Base-by-base conservation (phyloP, 2,797 vertebrate species). In the Lagocephalus sceleratus region DNA sequence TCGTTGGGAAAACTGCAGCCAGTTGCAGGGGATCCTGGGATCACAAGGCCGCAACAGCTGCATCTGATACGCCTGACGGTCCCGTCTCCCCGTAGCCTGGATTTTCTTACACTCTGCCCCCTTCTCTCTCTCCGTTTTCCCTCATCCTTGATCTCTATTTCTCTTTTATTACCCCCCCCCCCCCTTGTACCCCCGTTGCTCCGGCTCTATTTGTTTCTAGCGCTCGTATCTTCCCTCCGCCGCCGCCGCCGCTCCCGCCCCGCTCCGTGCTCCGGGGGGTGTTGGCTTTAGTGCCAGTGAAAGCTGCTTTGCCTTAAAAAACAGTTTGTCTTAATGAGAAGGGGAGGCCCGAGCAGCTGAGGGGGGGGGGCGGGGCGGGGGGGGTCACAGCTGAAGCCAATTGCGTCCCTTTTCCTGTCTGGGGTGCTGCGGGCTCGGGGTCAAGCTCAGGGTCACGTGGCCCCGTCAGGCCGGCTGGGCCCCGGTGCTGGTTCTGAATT, bases 371-470 rank as follows among this genome's bases (percentile, higher is more conserved):
- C 43, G 76, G 87, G 87, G 62, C 74, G 68, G 52, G 75, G 75
- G 43, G 78, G 87, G 87, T 89, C 89, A 89, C 90, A 91, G 89
- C 89, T 91, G 89, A 88, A 89, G 85, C 85, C 89, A 89, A 91
- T 91, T 90, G 85, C 25, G 55, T 78, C 76, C 77, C 82, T 88
- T 88, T 92, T 92, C 88, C 88, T 91, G 87, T 90, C 88, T 87
- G 85, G 83, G 83, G 82, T 66, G 82, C 87, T 81, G 85, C 72
- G 50, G 83, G 87, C 81, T 20, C n/a, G 40, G 65, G 89, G 89
- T 91, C 87, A 88, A 73, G 75, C 70, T 77, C 76, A 70, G 79
- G 90, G 90, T 90, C 87, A 76, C 44, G 25, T 76, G 63, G 79
- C 85, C 82, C 81, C 85, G 58, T 80, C 76, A 59, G 73, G 83